Base-by-base conservation (phyloP, 1,140 invertebrate species). In the Trigoniulus corallinus region DNA sequence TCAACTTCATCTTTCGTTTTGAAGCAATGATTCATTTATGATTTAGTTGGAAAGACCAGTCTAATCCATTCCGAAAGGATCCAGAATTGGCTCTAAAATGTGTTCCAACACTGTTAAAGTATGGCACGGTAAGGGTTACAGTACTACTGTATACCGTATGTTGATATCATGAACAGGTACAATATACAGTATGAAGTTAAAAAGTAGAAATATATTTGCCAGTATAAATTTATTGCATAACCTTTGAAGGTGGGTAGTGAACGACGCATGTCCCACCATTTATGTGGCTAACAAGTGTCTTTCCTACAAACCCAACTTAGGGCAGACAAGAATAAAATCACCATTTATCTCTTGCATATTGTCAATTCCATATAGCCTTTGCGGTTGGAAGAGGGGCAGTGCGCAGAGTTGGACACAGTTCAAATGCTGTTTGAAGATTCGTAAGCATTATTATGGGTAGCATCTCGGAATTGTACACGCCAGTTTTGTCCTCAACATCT, bases 401-500 rank as follows among this genome's bases (percentile, higher is more conserved):
- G 59, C 54, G 54, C 56, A 1, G 50, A 60, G 12, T 53, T 55
- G 13, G 53, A 54, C 12, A 37, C 59, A 50, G 57, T 62, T 1
- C 46, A 59, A 41, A 62, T 62, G 58, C 45, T 61, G n/a, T 59
- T 62, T 50, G 29, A 50, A 41, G 59, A 58, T 4, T 56, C 58
- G 18, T 10, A 49, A 47, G 7, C 12, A 13, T 10, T 47, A 7
- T 13, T 13, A 7, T 25, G 4, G 4, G 10, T 23, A 15, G 26
- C 22, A 10, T 12, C 26, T 47, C 4, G 46, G 23, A 18, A 7
- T 34, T 7, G 15, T 7, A 34, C 7, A 15, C 15, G 15, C 15
- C 15, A 34, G 29, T 15, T 34, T 7, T 34, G 15, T 7, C 15
- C 29, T 7, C 29, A 34, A 7, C 15, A 34, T 34, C 15, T 34